Base-by-base conservation (phyloP, 2,797 vertebrate genomes). In the Serranus cabrilla region DNA sequence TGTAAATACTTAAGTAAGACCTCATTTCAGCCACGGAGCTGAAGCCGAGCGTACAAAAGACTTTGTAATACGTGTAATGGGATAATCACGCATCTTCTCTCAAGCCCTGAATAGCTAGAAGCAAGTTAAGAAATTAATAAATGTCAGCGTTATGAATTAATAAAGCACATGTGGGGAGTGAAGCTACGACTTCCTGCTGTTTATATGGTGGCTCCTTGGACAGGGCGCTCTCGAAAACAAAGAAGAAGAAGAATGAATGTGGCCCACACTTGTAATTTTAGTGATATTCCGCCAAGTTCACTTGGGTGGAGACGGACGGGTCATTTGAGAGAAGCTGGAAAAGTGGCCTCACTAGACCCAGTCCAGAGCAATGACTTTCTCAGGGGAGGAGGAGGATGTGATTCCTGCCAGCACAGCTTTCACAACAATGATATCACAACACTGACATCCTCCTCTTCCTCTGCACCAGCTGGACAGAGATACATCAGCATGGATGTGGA, bases 401-500 rank as follows among this genome's bases (percentile, higher is more conserved):
- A 76, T 72, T 85, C 64, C 71, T 82, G 84, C 80, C 81, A 87
- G 71, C 70, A 59, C 87, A 88, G 91, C 89, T 91, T 88, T 91
- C 72, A 92, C 83, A 93, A 93, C 90, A 93, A 91, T 91, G 88
- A 93, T 92, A 91, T 88, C 85, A 90, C 77, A 86, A 61, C 51
- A 21, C 71, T 76, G 76, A 89, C 84, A 88, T 89, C 86, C 90
- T 74, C 82, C 71, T 78, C 62, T 91, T 93, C 91, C 92, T 91
- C 88, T 66, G 42, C 77, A 69, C 74, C 91, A 87, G 87, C 79
- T 90, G 91, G 70, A 87, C 60, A 73, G 64, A 76, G 79, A 87
- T 49, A 74, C 77, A 79, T 78, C 54, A 78, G 72, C 58, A 31
- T 71, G 47, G 80, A 83, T 50, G 37, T 21, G 49, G 80, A 73